Percentiles rank a stretch among this genome's conserved stretches.
Evolutionary conservation across 2,888 invertebrate genomes (phyloP).

Genomic region (Dynastes grantii): DNA sequence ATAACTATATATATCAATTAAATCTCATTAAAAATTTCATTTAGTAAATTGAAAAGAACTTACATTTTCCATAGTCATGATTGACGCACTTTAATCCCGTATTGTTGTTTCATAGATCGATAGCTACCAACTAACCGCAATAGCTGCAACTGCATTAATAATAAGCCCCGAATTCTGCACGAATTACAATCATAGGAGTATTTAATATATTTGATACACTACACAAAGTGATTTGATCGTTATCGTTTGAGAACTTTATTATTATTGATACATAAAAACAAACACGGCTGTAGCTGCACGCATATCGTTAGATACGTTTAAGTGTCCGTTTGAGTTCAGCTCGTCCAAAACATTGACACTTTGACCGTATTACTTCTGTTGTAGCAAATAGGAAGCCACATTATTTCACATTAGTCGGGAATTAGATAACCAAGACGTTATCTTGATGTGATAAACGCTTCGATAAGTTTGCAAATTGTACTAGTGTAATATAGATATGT

Average conservation of each 20-base stretch:
- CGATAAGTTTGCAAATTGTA: conserved; percentile 34
- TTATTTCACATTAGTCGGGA: conserved; percentile 21
- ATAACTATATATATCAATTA: too few relatives aligned
- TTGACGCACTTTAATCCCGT: background rate
- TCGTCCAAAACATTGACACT: conserved; percentile 13
- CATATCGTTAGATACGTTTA: background rate
- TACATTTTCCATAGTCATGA: too few relatives aligned
- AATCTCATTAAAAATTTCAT: too few relatives aligned
- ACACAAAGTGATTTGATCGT: background rate
- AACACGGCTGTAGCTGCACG: background rate
- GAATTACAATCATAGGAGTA: conserved; percentile 2
- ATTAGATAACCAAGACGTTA: conserved; percentile 39
- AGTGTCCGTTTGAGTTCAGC: background rate
- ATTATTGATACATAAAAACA: conserved; percentile 24
- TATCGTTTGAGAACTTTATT: conserved; percentile 13
- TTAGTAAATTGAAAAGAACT: too few relatives aligned
- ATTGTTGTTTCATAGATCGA: too few relatives aligned
- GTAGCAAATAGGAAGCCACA: conserved; percentile 17
- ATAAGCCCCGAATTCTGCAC: background rate
- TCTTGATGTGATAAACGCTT: conserved; percentile 42
- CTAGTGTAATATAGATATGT: conserved; percentile 30
- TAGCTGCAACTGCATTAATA: too few relatives aligned
- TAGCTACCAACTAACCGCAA: too few relatives aligned
- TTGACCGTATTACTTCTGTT: conserved; percentile 1
- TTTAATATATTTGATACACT: conserved; percentile 7